These are phyloP conservation scores for Aproaerema taeniolella DNA, from an alignment of 2,888 invertebrate genomes.

Conservation along the genomic window DNA sequence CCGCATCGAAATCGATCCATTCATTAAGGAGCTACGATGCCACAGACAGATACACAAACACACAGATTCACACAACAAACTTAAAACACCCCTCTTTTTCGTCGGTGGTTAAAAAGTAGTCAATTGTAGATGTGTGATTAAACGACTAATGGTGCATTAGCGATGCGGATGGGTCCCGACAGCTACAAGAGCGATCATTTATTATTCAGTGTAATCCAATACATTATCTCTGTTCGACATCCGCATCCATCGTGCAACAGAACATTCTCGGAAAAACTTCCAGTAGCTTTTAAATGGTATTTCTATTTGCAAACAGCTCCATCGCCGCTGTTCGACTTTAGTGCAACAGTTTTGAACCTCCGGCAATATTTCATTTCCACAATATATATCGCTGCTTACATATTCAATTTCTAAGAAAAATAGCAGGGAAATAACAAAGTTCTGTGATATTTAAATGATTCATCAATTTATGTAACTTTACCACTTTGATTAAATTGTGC, in stretches of 20 bases:
- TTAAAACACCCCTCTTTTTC: too few relatives aligned
- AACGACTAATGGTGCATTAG: slow-evolving; percentile 41
- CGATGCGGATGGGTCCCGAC: slow-evolving; percentile 30
- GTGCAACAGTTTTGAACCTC: neutral
- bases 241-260: slow-evolving; percentile 25
- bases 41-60: too few relatives aligned
- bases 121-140: too few relatives aligned
- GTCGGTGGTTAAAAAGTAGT: too few relatives aligned
- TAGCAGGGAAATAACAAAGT: neutral
- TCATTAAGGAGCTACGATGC: too few relatives aligned
- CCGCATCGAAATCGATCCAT: too few relatives aligned
- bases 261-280: slow-evolving; percentile 32
- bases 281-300: slow-evolving; percentile 32
- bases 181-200: slow-evolving; percentile 42
- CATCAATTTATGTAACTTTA: neutral
- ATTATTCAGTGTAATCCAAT: slow-evolving; percentile 64
- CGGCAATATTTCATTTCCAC: neutral
- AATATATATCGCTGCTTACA: neutral
- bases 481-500: too few relatives aligned
- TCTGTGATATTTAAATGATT: neutral
- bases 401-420: neutral
- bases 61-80: too few relatives aligned
- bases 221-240: slow-evolving; percentile 44
- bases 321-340: neutral
- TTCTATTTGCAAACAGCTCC: neutral